Evolutionary conservation across 2,888 invertebrate genomes (phyloP).

Genomic region (Sipunculus nudus): DNA sequence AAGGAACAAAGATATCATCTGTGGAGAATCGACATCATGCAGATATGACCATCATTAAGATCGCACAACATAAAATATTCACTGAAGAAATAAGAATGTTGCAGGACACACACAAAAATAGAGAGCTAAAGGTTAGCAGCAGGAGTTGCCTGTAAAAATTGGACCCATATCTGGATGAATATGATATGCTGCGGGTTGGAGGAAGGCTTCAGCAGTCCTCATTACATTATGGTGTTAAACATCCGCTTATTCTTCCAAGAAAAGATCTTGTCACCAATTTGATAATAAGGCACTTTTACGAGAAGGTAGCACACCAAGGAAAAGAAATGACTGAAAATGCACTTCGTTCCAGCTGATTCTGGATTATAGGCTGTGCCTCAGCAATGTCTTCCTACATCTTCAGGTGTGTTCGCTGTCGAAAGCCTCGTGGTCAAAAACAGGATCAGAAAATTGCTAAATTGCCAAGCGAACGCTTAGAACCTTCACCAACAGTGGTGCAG

Average conservation of each 20-base stretch:
- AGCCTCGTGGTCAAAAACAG: neutral
- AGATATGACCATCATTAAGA: conserved; percentile 4
- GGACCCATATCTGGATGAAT: conserved; percentile 24
- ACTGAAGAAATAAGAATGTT: neutral
- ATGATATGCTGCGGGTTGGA: conserved; percentile 27
- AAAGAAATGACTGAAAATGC: conserved; percentile 36
- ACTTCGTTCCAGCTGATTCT: conserved; percentile 34
- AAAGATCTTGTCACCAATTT: conserved; percentile 12
- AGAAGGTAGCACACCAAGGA: conserved; percentile 33
- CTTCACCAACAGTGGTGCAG: conserved; percentile 39
- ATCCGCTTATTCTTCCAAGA: conserved; percentile 20
- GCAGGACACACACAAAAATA: neutral
- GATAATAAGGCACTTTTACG: conserved; percentile 35
- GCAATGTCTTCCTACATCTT: conserved; percentile 3
- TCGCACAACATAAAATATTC: conserved; percentile 10
- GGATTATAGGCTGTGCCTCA: conserved; percentile 12
- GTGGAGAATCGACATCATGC: conserved; percentile 6
- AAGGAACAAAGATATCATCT: neutral
- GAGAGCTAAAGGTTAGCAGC: neutral
- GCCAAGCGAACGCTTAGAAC: conserved; percentile 34
- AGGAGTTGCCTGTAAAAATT: conserved; percentile 3
- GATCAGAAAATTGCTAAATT: conserved; percentile 37
- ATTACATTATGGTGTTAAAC: conserved; percentile 14
- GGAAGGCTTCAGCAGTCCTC: conserved; percentile 14
- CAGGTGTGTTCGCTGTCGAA: conserved; percentile 22